Percentiles rank a stretch among this genome's conserved stretches.
Conservation (phyloP, 2,113 vertebrate genomes). For the Corythornis madagascariensis region DNA sequence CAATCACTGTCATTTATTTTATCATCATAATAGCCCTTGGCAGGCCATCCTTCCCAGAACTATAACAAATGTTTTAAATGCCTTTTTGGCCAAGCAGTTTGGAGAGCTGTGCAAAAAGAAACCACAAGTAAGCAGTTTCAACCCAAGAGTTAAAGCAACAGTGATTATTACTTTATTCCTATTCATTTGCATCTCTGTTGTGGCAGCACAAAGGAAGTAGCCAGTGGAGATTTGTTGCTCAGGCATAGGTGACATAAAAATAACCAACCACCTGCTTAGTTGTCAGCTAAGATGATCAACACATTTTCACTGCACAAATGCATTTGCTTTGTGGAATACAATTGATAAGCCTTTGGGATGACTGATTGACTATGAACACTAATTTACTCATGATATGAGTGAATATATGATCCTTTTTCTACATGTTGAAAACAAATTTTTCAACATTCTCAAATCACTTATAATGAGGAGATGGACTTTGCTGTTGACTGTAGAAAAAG, state of each 20-base stretch:
- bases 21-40: conserved; percentile 50
- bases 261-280: neutral
- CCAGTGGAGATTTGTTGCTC: neutral
- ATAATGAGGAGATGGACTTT: neutral
- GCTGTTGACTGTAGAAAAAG: neutral
- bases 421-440: neutral
- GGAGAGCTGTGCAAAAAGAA: conserved; percentile 34
- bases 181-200: neutral
- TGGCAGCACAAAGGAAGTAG: neutral
- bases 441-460: neutral
- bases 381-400: neutral
- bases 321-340: neutral
- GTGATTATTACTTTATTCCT: conserved; percentile 4
- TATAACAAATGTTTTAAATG: conserved; percentile 34
- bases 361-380: neutral
- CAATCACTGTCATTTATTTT: conserved; percentile 27
- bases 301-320: neutral
- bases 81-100: conserved; percentile 16
- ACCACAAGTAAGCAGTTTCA: neutral
- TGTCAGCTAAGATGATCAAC: neutral
- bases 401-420: neutral
- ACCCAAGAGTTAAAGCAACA: conserved; percentile 24
- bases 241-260: neutral
- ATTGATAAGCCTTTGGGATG: neutral
- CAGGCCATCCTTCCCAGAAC: conserved; percentile 28